Conservation (phyloP, 2,113 vertebrate species). For the Sarotherodon lohbergeri region DNA sequence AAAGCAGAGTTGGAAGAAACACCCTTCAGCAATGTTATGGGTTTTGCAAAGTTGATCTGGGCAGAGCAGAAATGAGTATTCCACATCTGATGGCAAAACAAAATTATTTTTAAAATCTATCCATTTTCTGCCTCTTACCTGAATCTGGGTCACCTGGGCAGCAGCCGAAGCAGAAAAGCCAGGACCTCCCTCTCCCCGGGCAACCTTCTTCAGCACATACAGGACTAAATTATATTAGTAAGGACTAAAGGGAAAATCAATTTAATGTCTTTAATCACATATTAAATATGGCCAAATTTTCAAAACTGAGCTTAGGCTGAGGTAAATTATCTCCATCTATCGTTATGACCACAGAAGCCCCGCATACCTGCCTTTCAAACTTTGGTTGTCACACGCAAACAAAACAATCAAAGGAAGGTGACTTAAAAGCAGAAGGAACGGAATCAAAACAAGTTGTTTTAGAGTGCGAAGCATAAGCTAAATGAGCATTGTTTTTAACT, state of each 20-base stretch:
- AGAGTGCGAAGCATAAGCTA: background rate
- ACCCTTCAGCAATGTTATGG: background rate
- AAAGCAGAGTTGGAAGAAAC: background rate
- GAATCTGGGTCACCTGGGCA: background rate
- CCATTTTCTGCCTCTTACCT: background rate
- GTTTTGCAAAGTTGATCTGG: background rate
- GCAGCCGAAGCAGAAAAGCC: background rate
- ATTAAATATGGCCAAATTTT: background rate
- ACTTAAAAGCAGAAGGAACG: background rate
- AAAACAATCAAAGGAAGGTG: background rate
- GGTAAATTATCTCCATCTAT: background rate
- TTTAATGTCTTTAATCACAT: background rate
- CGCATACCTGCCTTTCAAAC: background rate
- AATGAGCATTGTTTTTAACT: background rate
- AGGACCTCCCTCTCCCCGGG: background rate
- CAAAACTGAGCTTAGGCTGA: background rate
- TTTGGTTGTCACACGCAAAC: background rate
- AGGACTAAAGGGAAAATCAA: background rate
- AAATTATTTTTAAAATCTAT: background rate
- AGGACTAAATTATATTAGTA: background rate
- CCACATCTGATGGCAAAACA: background rate
- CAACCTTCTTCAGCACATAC: background rate
- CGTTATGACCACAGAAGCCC: background rate
- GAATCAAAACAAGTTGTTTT: background rate
- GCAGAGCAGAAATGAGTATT: background rate